A percentile compares a stretch with the other conserved stretches of the same genome.
Evolutionary conservation across 64 coral and sea anemone species (phyloP).

Genomic region (Cladopsammia gracilis): DNA sequence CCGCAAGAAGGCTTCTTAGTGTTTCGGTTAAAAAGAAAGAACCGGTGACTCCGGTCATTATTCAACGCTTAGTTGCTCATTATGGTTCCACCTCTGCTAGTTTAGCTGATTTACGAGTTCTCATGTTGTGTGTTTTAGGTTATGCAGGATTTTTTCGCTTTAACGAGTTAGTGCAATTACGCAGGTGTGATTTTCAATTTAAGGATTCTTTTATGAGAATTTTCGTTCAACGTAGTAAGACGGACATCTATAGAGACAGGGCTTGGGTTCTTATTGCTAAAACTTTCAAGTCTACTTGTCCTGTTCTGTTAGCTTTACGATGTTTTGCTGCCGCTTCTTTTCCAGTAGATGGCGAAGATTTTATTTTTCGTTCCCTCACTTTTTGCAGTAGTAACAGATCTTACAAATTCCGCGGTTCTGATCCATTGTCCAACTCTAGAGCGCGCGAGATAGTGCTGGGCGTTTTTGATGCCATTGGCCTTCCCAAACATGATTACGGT

Average conservation of each 20-base stretch:
- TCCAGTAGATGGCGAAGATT: not conserved
- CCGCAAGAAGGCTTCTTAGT: not conserved
- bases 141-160: not conserved
- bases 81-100: too few relatives aligned
- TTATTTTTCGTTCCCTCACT: slow-evolving; percentile 6
- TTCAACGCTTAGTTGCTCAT: too few relatives aligned
- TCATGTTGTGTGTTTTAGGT: too few relatives aligned
- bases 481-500: slow-evolving; percentile 27
- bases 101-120: too few relatives aligned
- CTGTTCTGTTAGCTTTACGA: not conserved
- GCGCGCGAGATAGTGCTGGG: not conserved
- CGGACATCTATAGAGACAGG: not conserved
- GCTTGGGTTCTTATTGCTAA: slow-evolving; percentile 20
- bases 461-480: not conserved
- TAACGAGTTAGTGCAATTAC: not conserved
- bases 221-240: not conserved
- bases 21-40: not conserved
- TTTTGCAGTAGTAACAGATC: not conserved
- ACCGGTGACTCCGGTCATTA: not conserved
- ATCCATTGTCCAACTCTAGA: not conserved
- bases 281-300: not conserved
- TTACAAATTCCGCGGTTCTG: slow-evolving; percentile 14
- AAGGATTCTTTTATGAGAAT: slow-evolving; percentile 27
- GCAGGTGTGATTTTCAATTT: slow-evolving; percentile 25
- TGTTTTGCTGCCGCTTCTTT: not conserved